These are phyloP conservation scores for Teleogryllus occipitalis DNA, from an alignment of 1,140 invertebrate species.

Conservation along the genomic window DNA sequence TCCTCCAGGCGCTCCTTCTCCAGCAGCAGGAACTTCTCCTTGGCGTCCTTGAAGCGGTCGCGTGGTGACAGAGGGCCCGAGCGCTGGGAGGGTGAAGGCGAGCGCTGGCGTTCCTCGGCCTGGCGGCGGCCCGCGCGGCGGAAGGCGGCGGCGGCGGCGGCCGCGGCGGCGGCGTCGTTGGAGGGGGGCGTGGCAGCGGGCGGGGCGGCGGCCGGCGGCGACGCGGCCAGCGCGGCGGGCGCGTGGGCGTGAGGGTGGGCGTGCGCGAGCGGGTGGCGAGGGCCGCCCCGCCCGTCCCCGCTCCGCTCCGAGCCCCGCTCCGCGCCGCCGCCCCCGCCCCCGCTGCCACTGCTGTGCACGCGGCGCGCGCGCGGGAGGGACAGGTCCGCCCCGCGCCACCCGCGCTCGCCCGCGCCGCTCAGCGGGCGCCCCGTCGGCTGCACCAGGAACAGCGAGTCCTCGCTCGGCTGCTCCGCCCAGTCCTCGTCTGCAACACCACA, in stretches of 20 bases:
- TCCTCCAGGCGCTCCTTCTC: slow-evolving; percentile 56
- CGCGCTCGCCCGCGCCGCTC: background rate
- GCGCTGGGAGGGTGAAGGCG: slow-evolving; percentile 9
- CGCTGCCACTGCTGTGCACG: slow-evolving; percentile 10
- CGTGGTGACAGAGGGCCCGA: slow-evolving; percentile 47
- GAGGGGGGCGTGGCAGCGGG: background rate
- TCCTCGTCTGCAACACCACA: slow-evolving; percentile 18
- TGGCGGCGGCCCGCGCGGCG: background rate
- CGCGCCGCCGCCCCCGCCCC: background rate
- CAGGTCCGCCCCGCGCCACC: background rate
- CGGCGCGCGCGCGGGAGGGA: slow-evolving; percentile 8
- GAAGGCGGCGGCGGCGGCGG: background rate
- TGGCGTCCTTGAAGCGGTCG: slow-evolving; percentile 72
- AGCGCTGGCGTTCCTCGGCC: slow-evolving; percentile 13
- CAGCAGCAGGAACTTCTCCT: slow-evolving; percentile 70
- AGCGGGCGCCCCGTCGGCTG: background rate
- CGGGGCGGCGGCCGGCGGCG: slow-evolving; percentile 60
- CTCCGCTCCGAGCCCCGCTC: background rate
- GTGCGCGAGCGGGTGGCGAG: background rate
- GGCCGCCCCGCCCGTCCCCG: background rate
- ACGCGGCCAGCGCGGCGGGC: slow-evolving; percentile 29
- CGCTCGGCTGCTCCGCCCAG: slow-evolving; percentile 12
- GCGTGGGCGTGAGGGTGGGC: background rate
- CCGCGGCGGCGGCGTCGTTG: background rate
- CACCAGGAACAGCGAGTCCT: slow-evolving; percentile 19